Evolutionary conservation across 2,888 invertebrate species (phyloP).

Genomic region (Rhingia campestris): DNA sequence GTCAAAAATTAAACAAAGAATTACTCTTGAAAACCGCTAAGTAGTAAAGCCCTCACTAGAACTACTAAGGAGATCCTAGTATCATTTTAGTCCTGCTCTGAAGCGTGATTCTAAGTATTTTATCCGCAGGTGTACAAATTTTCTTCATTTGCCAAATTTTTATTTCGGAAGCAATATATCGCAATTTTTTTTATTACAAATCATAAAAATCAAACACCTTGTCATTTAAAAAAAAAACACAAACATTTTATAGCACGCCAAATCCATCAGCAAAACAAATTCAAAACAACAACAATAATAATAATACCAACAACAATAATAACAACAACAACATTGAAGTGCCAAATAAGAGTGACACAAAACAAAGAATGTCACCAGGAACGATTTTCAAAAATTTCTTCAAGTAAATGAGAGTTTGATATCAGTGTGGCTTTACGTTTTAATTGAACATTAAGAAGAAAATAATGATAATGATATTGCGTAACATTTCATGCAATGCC

Average conservation of each 20-base stretch:
- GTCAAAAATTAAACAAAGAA: no score
- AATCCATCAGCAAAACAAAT: constrained; percentile 65
- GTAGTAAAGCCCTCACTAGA: no score
- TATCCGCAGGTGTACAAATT: background rate
- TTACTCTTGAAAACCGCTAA: no score
- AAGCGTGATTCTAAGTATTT: no score
- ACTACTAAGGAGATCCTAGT: no score
- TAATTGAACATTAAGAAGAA: background rate
- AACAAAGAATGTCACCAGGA: constrained; percentile 91
- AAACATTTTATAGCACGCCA: constrained; percentile 59
- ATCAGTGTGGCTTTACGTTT: constrained; percentile 35
- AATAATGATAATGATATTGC: constrained; percentile 1
- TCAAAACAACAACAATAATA: constrained; percentile 70
- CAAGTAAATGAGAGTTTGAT: constrained; percentile 88
- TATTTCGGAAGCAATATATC: constrained; percentile 21
- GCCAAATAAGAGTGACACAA: constrained; percentile 77
- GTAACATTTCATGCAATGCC: constrained; percentile 1
- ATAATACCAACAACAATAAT: constrained; percentile 68
- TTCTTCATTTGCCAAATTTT: constrained; percentile 41
- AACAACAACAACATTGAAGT: constrained; percentile 75
- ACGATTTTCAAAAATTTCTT: constrained; percentile 98
- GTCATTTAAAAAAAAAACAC: constrained; percentile 23
- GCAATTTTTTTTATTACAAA: constrained; percentile 9
- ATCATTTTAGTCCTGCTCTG: no score
- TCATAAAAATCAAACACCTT: constrained; percentile 32